Evolutionary conservation across 2,888 invertebrate genomes (phyloP), one percentile per base, ranked within the genome.

Genomic region (Oscheius sp.): DNA sequence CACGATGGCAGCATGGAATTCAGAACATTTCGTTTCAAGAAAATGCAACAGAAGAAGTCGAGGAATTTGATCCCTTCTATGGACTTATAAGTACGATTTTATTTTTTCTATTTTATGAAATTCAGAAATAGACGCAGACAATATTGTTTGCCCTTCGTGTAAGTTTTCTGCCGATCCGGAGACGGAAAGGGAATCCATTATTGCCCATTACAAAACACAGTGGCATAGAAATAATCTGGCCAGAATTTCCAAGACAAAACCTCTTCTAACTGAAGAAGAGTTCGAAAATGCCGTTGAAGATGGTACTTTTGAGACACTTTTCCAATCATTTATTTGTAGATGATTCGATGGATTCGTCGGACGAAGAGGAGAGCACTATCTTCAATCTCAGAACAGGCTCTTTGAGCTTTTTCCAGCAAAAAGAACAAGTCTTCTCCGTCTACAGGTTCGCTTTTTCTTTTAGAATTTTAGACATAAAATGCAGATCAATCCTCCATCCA

Each of bases 181-280:
- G 17, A 23, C 15, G 2, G 76, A 73, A 71, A 67, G 76, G 23
- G 45, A 53, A 3, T 50, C 52, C 0, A 48, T 77, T 50, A 27
- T 78, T 0, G 75, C 73, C 23, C 78, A 78, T 55, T 78, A 78
- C 69, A 69, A 74, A 37, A 73, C 73, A 12, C 45, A 37, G 15
- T 73, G 73, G 73, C 73, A 73, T 58, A 45, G 53, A 69, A 69
- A 15, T 10, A 78, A 78, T 31, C 53, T 72, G 2, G 65, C 53
- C 6, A 55, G 75, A 27, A 65, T 65, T 31, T 31, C 63, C 10
- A 58, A 50, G 12, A 75, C 74, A 20, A 50, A 72, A 57, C 12
- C 53, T 8, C 68, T 68, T 17, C 52, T 71, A 34, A 65, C 57
- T 0, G 80, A 80, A 64, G 76, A 80, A 37, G 78, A 80, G 23